Conservation (phyloP, 2,113 vertebrate genomes). For the Ptilorrhoa leucosticta region DNA sequence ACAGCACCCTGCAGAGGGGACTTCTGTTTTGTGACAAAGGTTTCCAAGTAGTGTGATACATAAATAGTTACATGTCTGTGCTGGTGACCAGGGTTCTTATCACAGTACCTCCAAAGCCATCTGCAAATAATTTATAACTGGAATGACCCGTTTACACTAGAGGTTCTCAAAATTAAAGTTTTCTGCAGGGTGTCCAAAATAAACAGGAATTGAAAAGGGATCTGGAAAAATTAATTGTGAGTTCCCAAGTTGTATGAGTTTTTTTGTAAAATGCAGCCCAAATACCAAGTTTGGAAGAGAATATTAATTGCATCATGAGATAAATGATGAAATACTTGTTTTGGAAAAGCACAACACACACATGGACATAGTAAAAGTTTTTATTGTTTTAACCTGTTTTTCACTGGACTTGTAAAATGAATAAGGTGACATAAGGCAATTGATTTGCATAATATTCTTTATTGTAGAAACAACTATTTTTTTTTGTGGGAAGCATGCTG, state of each 20-base stretch:
- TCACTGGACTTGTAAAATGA: neutral
- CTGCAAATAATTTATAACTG: neutral
- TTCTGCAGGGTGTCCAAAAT: neutral
- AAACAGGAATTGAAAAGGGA: neutral
- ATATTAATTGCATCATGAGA: neutral
- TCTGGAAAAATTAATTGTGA: neutral
- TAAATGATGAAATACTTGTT: neutral
- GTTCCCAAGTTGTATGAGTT: neutral
- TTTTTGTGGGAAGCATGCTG: neutral
- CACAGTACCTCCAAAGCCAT: neutral
- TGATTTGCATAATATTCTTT: neutral
- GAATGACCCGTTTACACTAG: neutral
- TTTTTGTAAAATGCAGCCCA: neutral
- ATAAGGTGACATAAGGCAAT: neutral
- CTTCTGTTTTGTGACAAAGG: constrained; percentile 9
- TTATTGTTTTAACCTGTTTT: neutral
- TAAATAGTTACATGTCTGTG: neutral
- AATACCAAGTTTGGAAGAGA: neutral
- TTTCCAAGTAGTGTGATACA: neutral
- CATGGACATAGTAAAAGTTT: neutral
- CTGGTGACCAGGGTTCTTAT: neutral
- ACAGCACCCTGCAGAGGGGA: neutral
- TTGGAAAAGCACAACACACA: neutral
- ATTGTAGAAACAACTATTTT: neutral
- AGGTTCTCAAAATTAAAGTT: neutral